Base-by-base conservation (phyloP, 2,888 invertebrate genomes). In the Cyclophora albipunctata region DNA sequence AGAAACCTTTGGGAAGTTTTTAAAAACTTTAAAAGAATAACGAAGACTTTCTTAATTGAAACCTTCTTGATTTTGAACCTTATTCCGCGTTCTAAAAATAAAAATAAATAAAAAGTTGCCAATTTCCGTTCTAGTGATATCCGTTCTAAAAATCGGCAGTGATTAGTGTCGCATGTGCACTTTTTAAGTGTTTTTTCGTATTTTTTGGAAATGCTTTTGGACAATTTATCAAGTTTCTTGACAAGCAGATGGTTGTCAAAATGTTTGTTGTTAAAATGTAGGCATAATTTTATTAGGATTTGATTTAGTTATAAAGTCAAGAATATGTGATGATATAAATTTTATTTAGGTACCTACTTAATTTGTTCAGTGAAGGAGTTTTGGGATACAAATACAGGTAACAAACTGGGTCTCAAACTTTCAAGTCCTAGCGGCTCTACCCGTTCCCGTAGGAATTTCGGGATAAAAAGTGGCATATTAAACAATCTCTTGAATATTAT, bases 81-180 rank as follows among this genome's bases (percentile, higher is more conserved):
- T 75, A 67, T 49, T 2, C 20, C 43, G 20, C 7, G 42, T 42
- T 42, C 34, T 34, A 48, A 42, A 42, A 48, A 45, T 57, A 50
- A 59, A 61, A 58, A 47, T 57, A 51, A 61, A 64, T 67, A 85
- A 86, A 85, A 85, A 87, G 78, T 76, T 79, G 84, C 85, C 87
- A 86, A 87, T 88, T 81, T 88, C 87, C 87, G 86, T 73, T 78
- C 72, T 77, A 67, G 60, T 65, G 4, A 74, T 81, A 85, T 86
- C 87, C 87, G 86, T 81, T 78, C 69, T 73, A 79, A 84, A 86
- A 86, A 84, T 86, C 86, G 70, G 79, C 79, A 75, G 68, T 85
- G 83, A 85, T 85, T 84, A 80, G 83, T 80, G 80, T 75, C 76
- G 77, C 78, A 78, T 81, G 78, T 75, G 80, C 63, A 37, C 5